phyloP scores from a whole-genome alignment of 2,113 vertebrate genomes.

The Otus sunia region DNA sequence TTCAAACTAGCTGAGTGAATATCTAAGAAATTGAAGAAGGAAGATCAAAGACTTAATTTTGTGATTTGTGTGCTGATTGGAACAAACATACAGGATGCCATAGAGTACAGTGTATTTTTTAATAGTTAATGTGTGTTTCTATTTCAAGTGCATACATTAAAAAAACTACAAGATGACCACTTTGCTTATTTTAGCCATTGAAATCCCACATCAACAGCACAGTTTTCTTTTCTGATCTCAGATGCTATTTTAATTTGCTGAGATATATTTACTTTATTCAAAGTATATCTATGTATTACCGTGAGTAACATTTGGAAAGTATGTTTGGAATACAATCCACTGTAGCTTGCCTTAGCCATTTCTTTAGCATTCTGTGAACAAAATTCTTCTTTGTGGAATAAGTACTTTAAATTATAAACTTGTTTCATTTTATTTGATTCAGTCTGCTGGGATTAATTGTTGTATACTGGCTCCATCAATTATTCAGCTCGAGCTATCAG shows the following conservation, averaged over 20 bases:
- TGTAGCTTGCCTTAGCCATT: neutral
- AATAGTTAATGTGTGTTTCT: neutral
- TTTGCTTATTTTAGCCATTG: neutral
- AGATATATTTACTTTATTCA: neutral
- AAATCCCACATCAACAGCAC: neutral
- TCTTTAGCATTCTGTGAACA: neutral
- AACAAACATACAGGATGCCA: too few species aligned
- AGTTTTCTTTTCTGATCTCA: neutral
- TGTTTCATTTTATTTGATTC: neutral
- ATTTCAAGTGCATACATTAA: neutral
- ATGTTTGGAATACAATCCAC: neutral
- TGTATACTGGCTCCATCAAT: neutral
- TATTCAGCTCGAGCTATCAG: neutral
- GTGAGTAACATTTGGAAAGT: neutral
- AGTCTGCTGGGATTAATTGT: constrained; percentile 1
- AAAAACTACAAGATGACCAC: neutral
- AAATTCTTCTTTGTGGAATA: neutral
- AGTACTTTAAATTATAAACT: neutral
- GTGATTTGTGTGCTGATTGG: neutral
- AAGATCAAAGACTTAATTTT: neutral
- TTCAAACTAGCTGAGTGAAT: neutral
- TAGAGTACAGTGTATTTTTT: neutral
- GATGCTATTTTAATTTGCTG: neutral
- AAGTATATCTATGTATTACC: neutral
- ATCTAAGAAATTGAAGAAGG: neutral